Percentiles rank a stretch among this genome's conserved stretches.
Conservation (phyloP, 2,797 vertebrate genomes). For the Enteromius mattozi region DNA sequence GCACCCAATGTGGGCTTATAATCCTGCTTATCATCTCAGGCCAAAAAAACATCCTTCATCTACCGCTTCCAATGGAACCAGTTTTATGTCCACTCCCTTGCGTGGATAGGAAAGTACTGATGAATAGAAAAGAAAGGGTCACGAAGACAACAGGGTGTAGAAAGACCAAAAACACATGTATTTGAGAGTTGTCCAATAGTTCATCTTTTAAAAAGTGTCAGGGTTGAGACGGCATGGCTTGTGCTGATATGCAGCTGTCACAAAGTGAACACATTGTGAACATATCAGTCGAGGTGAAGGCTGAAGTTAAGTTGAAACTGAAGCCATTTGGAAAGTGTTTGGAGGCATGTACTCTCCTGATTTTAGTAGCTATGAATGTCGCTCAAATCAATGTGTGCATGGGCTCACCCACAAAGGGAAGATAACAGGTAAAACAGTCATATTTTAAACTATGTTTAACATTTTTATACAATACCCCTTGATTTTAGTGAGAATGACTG, state of each 20-base stretch:
- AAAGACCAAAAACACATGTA: constrained; percentile 33
- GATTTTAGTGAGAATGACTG: background rate
- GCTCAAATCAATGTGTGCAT: background rate
- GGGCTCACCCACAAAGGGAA: background rate
- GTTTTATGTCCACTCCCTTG: constrained; percentile 10
- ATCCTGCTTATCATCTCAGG: constrained; percentile 49
- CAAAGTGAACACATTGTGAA: constrained; percentile 19
- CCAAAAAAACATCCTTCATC: constrained; percentile 52
- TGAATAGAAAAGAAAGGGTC: constrained; percentile 16
- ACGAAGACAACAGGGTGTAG: constrained; percentile 3
- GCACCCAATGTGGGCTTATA: constrained; percentile 38
- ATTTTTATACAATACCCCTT: background rate
- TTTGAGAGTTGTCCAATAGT: constrained; percentile 14
- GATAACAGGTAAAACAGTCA: background rate
- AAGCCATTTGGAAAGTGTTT: constrained; percentile 32
- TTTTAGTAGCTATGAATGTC: constrained; percentile 36
- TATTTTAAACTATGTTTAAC: background rate
- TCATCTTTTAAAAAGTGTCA: constrained; percentile 30
- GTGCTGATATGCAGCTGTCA: constrained; percentile 19
- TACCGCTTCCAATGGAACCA: constrained; percentile 31
- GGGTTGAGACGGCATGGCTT: constrained; percentile 10
- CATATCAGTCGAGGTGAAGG: constrained; percentile 10
- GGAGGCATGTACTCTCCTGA: constrained; percentile 1
- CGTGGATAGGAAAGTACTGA: constrained; percentile 28
- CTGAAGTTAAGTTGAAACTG: constrained; percentile 18